Conservation (phyloP, 2,113 vertebrate genomes). For the Oreochromis tanganicae region DNA sequence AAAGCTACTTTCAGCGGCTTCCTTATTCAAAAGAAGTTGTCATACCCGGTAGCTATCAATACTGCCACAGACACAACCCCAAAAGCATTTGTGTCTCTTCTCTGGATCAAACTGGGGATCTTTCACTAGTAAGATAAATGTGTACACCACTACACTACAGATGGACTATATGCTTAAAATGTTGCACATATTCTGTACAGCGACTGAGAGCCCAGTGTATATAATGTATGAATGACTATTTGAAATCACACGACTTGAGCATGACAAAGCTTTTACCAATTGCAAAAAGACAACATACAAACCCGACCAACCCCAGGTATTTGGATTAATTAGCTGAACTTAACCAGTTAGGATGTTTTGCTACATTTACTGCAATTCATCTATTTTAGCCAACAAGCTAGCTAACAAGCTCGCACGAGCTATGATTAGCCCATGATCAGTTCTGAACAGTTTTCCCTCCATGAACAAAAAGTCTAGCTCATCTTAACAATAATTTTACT, state of each 20-base stretch:
- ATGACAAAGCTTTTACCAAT: not conserved
- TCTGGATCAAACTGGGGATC: not conserved
- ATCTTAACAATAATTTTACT: not conserved
- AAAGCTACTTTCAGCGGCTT: not conserved
- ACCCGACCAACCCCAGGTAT: not conserved
- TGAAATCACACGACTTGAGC: not conserved
- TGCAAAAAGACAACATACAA: not conserved
- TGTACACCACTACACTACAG: fast-evolving
- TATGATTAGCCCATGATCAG: not conserved
- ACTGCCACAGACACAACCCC: not conserved
- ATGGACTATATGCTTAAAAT: not conserved
- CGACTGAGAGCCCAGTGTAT: fast-evolving
- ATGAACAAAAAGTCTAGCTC: not conserved
- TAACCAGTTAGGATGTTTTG: not conserved
- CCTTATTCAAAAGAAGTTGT: not conserved
- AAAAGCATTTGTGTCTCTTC: not conserved
- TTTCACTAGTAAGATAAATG: not conserved
- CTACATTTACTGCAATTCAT: not conserved
- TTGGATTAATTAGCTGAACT: fast-evolving
- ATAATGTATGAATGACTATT: not conserved
- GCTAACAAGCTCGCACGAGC: not conserved
- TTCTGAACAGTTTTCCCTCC: not conserved
- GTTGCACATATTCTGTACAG: not conserved
- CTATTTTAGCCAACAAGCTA: not conserved
- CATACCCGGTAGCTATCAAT: not conserved